These are phyloP conservation scores for Melangyna quadrimaculata DNA, from an alignment of 2,888 invertebrate species.

Conservation along the genomic window DNA sequence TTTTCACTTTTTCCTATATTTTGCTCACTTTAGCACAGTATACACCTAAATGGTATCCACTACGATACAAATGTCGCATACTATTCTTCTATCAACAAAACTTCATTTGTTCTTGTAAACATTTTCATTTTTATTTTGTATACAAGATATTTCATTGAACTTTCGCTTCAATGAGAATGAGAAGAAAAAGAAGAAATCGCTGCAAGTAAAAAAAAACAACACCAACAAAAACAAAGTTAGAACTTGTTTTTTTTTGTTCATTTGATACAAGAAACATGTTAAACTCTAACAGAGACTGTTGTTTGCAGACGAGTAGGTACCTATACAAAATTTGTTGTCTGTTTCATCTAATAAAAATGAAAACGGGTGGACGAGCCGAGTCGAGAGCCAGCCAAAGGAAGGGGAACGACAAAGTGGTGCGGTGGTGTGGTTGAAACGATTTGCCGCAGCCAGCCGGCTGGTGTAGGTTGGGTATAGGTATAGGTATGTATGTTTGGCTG, in stretches of 20 bases:
- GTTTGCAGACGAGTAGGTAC: no score
- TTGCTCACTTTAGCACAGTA: neutral
- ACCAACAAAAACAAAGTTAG: constrained; percentile 5
- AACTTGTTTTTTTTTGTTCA: constrained; percentile 26
- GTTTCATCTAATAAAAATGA: constrained; percentile 45
- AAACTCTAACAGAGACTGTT: constrained; percentile 50
- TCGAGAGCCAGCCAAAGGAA: neutral
- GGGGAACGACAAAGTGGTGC: constrained; percentile 1
- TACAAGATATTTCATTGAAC: constrained; percentile 67
- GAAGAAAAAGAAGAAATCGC: constrained; percentile 1
- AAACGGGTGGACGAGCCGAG: constrained; percentile 14
- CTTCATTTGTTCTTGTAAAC: constrained; percentile 35
- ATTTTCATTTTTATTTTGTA: constrained; percentile 49
- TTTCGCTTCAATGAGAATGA: constrained; percentile 48
- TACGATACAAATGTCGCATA: neutral
- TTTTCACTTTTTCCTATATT: no score
- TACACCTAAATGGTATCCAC: neutral
- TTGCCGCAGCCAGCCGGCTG: constrained; percentile 16
- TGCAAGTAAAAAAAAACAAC: neutral
- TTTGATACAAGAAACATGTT: constrained; percentile 34
- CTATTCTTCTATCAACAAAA: constrained; percentile 18
- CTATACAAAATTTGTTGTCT: constrained; percentile 24
- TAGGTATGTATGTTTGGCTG: constrained; percentile 7
- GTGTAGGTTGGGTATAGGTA: no score
- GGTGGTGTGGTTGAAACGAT: constrained; percentile 10